Base-by-base conservation (phyloP, 1,140 invertebrate species). In the Vanessa atalanta region DNA sequence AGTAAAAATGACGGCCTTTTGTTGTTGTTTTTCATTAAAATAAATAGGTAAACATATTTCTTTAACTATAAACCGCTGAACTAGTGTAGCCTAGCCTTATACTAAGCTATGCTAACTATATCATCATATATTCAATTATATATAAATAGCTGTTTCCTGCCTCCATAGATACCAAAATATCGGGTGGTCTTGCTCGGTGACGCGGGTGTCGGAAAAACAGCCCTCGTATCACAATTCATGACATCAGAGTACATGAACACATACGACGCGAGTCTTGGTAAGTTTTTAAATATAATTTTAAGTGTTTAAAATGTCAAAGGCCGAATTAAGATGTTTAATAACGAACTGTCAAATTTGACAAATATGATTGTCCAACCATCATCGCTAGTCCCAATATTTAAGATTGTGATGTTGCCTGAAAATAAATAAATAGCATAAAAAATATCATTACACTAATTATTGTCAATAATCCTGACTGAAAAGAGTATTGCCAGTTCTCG, bases 241-340 rank as follows among this genome's bases (percentile, higher is more conserved):
- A 98, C 97, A 8, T 98, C 97, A 65, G 97, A 98, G 80, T 98
- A 98, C 85, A 97, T 98, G 95, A 97, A 98, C 88, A 97, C 97
- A 0, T 97, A 98, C 86, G 97, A 98, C 88, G 96, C 96, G 1
- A 97, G 96, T 84, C 89, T 97, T 84, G 96, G 97, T 97, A 94
- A 95, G 94, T 72, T 47, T n/a, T 14, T 14, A 0, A 15, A n/a
- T 51, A 15, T 31, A 61, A n/a, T 37, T 37, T 61, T 16, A 37
- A 13, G n/a, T 26, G n/a, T 57, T 20, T 20, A n/a, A 31, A 53
- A 53, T 53, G n/a, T 2, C 50, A 16, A n/a, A 53, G n/a, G 8
- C 15, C 50, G 6, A n/a, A 20, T 43, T 53, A 53, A 16, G 50
- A n/a, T 53, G 14, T 15, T 53, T 23, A 23, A 57, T 57, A 23